phyloP scores from a whole-genome alignment of 2,113 vertebrate genomes.

The Phocoena phocoena region DNA sequence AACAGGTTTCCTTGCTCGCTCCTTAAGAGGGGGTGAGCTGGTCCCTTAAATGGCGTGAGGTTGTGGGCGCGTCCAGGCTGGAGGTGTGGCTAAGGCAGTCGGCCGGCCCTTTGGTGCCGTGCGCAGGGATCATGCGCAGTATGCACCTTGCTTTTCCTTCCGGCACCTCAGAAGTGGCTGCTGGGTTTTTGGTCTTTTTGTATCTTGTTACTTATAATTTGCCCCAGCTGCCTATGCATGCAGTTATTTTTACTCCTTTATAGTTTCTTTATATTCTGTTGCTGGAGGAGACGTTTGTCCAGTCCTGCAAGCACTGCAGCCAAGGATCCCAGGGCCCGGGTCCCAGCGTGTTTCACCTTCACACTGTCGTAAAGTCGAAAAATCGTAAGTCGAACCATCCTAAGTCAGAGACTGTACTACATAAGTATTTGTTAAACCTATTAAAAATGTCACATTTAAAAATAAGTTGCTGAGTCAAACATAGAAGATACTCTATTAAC shows the following conservation, averaged over 20 bases:
- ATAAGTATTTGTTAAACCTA: constrained; percentile 11
- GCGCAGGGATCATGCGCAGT: background rate
- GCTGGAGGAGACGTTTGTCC: background rate
- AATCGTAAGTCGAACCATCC: background rate
- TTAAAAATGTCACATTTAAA: background rate
- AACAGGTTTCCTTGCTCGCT: background rate
- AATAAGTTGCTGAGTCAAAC: background rate
- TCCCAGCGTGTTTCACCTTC: background rate
- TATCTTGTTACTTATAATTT: background rate
- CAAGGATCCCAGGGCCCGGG: accelerated
- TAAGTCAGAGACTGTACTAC: background rate
- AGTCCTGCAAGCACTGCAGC: background rate
- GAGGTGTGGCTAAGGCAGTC: background rate
- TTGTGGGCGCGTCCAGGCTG: background rate
- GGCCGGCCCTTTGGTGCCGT: background rate
- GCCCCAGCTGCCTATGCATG: background rate
- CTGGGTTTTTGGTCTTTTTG: background rate
- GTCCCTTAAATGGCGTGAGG: background rate
- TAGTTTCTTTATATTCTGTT: background rate
- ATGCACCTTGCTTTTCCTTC: too few relatives aligned
- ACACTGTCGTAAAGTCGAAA: background rate
- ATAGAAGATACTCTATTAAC: background rate
- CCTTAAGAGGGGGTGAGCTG: background rate
- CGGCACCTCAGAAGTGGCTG: too few relatives aligned
- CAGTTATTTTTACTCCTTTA: background rate